A percentile compares a stretch with the other conserved stretches of the same genome.
Conservation (phyloP, 2,888 invertebrate genomes). For the Eupeodes latifasciatus region DNA sequence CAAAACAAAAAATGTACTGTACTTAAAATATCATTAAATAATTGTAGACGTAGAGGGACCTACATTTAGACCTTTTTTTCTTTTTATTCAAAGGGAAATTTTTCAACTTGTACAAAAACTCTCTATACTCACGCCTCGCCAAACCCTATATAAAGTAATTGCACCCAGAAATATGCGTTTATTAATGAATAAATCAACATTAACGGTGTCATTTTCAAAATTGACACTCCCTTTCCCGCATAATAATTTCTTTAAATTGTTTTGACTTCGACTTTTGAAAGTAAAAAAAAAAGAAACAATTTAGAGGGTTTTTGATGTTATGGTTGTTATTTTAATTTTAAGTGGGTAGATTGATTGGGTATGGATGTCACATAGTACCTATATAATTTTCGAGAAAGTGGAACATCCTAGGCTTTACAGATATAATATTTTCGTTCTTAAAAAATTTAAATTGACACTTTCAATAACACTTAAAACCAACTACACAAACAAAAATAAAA, state of each 20-base stretch:
- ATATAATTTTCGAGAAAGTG: constrained; percentile 14
- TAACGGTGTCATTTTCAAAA: constrained; percentile 28
- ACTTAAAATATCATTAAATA: constrained; percentile 51
- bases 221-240: constrained; percentile 49
- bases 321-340: constrained; percentile 14
- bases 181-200: constrained; percentile 65
- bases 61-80: not conserved
- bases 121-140: constrained; percentile 36
- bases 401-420: not conserved
- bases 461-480: not conserved
- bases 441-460: not conserved
- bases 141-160: constrained; percentile 62
- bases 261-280: constrained; percentile 40
- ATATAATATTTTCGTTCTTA: not conserved
- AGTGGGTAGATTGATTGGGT: constrained; percentile 24
- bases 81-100: constrained; percentile 53
- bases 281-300: constrained; percentile 1
- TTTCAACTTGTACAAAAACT: not conserved
- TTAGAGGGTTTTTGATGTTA: not conserved
- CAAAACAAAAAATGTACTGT: constrained; percentile 46
- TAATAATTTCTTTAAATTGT: constrained; percentile 62
- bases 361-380: not conserved
- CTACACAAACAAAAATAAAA: not conserved
- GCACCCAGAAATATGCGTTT: constrained; percentile 62
- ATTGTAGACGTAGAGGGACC: not conserved